Conservation (phyloP, 1,140 invertebrate species). For the Aricia agestis region DNA sequence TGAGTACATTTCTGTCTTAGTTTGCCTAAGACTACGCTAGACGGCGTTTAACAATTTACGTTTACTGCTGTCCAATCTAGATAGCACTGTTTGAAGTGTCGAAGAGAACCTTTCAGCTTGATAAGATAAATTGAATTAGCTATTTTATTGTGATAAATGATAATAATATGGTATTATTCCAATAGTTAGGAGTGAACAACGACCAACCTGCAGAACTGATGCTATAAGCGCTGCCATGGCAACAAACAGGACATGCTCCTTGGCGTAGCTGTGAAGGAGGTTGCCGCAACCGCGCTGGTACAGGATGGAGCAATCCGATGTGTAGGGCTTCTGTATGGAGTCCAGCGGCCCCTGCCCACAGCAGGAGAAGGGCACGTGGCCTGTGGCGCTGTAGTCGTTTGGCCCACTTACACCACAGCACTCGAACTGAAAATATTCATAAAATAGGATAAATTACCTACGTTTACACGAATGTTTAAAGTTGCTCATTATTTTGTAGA, state of each 20-base stretch:
- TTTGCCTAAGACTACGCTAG: not conserved
- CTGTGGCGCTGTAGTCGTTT: constrained; percentile 65
- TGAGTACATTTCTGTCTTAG: not conserved
- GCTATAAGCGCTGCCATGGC: constrained; percentile 70
- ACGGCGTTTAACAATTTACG: not conserved
- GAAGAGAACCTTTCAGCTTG: too few species aligned
- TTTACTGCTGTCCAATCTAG: not conserved
- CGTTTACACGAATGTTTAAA: too few species aligned
- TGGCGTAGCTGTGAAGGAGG: constrained; percentile 64
- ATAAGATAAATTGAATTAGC: too few species aligned
- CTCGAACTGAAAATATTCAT: constrained; percentile 70
- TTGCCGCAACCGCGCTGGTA: constrained; percentile 73
- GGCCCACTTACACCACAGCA: constrained; percentile 79
- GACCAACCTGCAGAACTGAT: constrained; percentile 64
- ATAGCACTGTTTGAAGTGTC: not conserved
- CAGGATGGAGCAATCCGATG: constrained; percentile 52
- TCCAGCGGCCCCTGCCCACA: constrained; percentile 64
- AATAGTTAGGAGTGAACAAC: too few species aligned
- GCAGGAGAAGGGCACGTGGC: constrained; percentile 75
- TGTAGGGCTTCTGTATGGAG: constrained; percentile 45
- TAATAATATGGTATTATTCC: too few species aligned
- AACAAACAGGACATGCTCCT: constrained; percentile 64
- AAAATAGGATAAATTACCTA: not conserved
- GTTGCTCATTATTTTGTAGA: too few species aligned
- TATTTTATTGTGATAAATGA: too few species aligned